Evolutionary conservation across 2,113 vertebrate species (phyloP).

Genomic region (Sapajus apella): DNA sequence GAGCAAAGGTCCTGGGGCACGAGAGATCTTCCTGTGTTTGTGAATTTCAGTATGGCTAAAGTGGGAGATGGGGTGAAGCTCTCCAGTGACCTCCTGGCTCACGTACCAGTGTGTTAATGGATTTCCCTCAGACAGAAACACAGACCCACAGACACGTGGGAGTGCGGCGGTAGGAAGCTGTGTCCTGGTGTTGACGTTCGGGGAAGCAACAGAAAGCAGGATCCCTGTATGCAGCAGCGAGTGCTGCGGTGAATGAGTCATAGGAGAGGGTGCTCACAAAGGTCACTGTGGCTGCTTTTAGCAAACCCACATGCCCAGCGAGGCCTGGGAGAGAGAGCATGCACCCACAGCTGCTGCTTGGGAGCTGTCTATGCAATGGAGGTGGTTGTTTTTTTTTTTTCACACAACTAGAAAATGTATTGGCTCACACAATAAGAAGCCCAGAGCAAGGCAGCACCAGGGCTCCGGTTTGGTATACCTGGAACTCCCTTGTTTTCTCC

Average conservation of each 20-base stretch:
- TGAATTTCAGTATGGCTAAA: not conserved
- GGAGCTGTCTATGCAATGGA: not conserved
- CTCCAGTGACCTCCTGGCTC: not conserved
- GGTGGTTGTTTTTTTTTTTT: not conserved
- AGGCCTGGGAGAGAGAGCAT: not conserved
- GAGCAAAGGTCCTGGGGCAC: not conserved
- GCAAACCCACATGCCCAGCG: not conserved
- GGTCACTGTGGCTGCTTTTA: not conserved
- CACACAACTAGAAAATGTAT: not conserved
- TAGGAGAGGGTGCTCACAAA: not conserved
- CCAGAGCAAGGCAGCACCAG: not conserved
- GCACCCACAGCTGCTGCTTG: rapidly evolving
- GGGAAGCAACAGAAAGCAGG: not conserved
- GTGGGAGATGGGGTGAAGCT: too few species aligned
- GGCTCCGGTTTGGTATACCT: not conserved
- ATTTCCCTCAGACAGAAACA: not conserved
- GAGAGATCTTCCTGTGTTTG: not conserved
- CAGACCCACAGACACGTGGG: not conserved
- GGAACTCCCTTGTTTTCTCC: not conserved
- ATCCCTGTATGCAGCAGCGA: not conserved
- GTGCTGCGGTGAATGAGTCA: not conserved
- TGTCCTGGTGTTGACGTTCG: not conserved
- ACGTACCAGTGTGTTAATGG: not conserved
- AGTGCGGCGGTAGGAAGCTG: rapidly evolving
- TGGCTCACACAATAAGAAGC: not conserved